Evolutionary conservation across 2,888 invertebrate species (phyloP), one percentile per base, ranked within the genome.

Genomic region (Escarpia spicata): DNA sequence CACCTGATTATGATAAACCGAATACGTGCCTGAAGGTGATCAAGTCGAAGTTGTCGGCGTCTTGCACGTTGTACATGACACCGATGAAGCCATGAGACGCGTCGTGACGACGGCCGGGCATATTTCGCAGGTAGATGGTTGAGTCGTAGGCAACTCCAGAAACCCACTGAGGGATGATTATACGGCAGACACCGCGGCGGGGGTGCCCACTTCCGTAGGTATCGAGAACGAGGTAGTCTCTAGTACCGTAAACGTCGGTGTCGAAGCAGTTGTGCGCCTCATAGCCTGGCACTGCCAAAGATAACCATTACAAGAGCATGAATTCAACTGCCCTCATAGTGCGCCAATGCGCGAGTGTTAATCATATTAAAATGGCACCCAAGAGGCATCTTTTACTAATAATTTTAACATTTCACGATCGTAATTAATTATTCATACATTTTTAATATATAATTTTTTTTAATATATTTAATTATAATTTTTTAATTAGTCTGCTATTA

Each of bases 41-140:
- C n/a, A 91, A 31, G n/a, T 91, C 91, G 91, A 91, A 91, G 91
- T 91, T 91, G 91, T 91, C n/a, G 44, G 31, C n/a, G 91, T 91
- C 91, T 19, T 52, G 37, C 9, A 52, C 91, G 91, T 91, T 91
- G 45, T 45, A 91, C 44, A 45, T 37, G 58, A 91, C 91, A 12
- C 91, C 91, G 45, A 44, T n/a, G 45, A 91, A 45, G 37, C 91
- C 91, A 12, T 91, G 44, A 0, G 44, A 58, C 3, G 15, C 91
- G 58, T 91, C 58, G n/a, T 52, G 43, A 9, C 91, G 43, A 9
- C 91, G 91, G 26, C 91, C 91, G 44, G 44, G 43, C 91, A 91
- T 91, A 45, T 91, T 91, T 15, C 45, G 12, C n/a, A 91, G 19
- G 31, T 91, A 91, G 45, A 91, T 37, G 45, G 37, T 58, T 19